A percentile compares a stretch with the other conserved stretches of the same genome.
phyloP scores from a whole-genome alignment of 2,113 vertebrate genomes.

The Protomyctophum bolini region DNA sequence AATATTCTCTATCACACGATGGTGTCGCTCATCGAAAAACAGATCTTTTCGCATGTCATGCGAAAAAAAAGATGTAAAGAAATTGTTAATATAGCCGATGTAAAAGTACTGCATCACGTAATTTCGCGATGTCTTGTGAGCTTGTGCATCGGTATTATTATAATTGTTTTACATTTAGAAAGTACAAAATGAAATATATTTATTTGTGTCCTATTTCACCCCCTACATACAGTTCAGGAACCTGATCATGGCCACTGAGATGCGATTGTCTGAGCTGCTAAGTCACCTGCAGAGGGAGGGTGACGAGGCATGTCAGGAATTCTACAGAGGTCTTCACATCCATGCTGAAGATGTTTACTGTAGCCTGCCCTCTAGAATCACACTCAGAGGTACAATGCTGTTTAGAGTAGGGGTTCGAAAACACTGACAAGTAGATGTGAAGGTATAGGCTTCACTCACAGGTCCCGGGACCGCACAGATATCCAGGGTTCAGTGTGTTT shows the following conservation, averaged over 20 bases:
- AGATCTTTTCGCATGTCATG: no score
- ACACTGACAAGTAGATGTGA: no score
- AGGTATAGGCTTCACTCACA: no score
- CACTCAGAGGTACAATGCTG: conserved; percentile 71
- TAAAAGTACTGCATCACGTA: not conserved
- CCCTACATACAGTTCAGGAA: conserved; percentile 85
- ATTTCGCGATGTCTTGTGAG: no score
- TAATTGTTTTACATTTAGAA: no score
- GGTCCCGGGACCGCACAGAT: no score
- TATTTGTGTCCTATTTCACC: no score
- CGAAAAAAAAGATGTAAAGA: no score
- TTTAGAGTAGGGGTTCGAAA: not conserved
- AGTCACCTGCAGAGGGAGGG: conserved; percentile 82
- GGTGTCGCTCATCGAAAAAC: no score
- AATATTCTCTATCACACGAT: no score
- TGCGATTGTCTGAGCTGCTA: conserved; percentile 83
- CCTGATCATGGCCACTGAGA: conserved; percentile 81
- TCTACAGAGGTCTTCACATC: conserved; percentile 91
- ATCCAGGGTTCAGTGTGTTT: not conserved
- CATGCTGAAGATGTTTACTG: conserved; percentile 87
- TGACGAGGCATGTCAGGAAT: conserved; percentile 90
- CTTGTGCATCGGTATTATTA: no score
- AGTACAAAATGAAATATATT: no score
- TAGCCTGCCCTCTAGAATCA: conserved; percentile 83
- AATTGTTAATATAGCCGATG: not conserved